Conservation (phyloP, 2,113 vertebrate genomes). For the Petromus typicus region DNA sequence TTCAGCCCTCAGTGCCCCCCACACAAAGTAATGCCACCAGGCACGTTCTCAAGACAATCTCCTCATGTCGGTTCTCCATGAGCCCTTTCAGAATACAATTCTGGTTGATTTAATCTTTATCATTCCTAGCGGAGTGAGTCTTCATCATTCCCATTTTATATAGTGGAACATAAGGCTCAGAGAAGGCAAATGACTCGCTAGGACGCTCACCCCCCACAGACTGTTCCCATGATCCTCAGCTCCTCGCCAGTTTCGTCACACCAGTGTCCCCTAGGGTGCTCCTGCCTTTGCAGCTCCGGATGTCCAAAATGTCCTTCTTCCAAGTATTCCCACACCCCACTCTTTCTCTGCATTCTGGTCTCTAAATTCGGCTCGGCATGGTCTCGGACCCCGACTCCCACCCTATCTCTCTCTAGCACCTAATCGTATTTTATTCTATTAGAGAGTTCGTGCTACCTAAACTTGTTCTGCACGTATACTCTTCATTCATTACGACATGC, state of each 20-base stretch:
- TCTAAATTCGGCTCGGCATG: neutral
- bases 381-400: neutral
- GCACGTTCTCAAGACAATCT: neutral
- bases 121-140: neutral
- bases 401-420: neutral
- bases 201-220: neutral
- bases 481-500: fast-evolving
- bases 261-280: neutral
- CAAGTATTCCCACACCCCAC: neutral
- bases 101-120: neutral
- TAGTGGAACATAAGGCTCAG: neutral
- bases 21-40: neutral
- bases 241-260: neutral
- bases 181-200: neutral
- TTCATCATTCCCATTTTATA: neutral
- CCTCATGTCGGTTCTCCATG: neutral
- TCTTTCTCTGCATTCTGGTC: neutral
- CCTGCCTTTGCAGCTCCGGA: neutral
- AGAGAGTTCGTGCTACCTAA: neutral
- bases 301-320: neutral
- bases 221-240: neutral
- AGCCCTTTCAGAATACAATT: neutral
- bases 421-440: neutral
- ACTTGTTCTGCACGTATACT: neutral
- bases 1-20: neutral